Evolutionary conservation across 2,888 invertebrate genomes (phyloP).

Genomic region (Eupithecia abbreviata): DNA sequence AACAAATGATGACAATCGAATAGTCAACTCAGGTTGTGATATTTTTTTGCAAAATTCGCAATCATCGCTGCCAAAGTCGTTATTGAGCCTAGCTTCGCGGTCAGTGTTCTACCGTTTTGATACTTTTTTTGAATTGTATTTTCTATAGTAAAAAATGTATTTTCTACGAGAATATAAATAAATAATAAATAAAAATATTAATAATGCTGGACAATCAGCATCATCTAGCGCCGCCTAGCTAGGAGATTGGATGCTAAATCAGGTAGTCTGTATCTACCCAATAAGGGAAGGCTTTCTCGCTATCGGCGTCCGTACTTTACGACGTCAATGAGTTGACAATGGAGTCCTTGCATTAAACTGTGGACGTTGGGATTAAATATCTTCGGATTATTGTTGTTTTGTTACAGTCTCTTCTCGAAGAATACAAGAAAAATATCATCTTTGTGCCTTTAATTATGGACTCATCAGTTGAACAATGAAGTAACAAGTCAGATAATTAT

Average conservation of each 20-base stretch:
- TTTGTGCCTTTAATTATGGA: slow-evolving; percentile 21
- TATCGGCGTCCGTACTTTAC: slow-evolving; percentile 51
- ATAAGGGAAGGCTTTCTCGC: slow-evolving; percentile 27
- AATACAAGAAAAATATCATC: slow-evolving; percentile 26
- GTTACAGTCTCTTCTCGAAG: slow-evolving; percentile 44
- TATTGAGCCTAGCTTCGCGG: too few relatives aligned
- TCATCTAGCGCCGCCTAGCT: too few relatives aligned
- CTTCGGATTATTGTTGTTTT: slow-evolving; percentile 54
- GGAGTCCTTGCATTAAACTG: slow-evolving; percentile 58
- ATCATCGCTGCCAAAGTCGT: background rate
- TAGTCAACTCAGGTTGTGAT: too few relatives aligned
- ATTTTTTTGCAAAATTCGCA: background rate
- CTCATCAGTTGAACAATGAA: slow-evolving; percentile 8
- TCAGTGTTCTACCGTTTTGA: too few relatives aligned
- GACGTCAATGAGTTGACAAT: slow-evolving; percentile 69
- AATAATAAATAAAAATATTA: too few relatives aligned
- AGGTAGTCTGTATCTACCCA: slow-evolving; percentile 16
- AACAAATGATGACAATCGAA: background rate
- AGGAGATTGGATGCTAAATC: slow-evolving; percentile 16
- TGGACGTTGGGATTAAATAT: slow-evolving; percentile 58
- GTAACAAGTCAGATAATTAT: background rate
- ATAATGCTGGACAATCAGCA: too few relatives aligned
- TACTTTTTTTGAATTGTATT: too few relatives aligned
- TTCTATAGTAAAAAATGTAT: too few relatives aligned
- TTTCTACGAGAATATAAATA: too few relatives aligned